A percentile compares a stretch with the other conserved stretches of the same genome.
Conservation (phyloP, 2,797 vertebrate genomes). For the Pseudopleuronectes americanus region DNA sequence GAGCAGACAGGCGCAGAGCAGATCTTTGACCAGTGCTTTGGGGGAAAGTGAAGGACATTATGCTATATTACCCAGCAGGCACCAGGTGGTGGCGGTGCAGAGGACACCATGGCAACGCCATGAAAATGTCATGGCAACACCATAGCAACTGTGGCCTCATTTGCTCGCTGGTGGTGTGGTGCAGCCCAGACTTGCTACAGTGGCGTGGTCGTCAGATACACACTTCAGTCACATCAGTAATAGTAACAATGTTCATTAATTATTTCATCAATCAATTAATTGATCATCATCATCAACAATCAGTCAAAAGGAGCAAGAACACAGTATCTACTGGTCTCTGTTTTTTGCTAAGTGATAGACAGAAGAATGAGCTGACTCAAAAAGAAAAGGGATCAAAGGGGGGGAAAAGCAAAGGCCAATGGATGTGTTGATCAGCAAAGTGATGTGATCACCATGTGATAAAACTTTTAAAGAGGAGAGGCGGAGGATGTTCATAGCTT, state of each 20-base stretch:
- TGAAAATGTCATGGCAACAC: constrained; percentile 79
- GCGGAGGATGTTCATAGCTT: constrained; percentile 40
- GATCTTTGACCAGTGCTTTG: constrained; percentile 70
- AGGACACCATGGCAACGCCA: constrained; percentile 80
- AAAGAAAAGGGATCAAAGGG: constrained; percentile 51
- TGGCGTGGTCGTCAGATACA: constrained; percentile 85
- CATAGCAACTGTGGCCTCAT: constrained; percentile 81
- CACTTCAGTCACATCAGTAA: constrained; percentile 84
- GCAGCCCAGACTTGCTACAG: constrained; percentile 87
- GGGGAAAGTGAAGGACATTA: constrained; percentile 75
- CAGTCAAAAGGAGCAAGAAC: constrained; percentile 89
- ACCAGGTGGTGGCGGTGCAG: constrained; percentile 80
- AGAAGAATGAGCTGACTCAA: constrained; percentile 68
- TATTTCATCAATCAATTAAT: constrained; percentile 82
- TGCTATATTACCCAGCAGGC: constrained; percentile 83
- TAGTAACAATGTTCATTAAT: constrained; percentile 80
- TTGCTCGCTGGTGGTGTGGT: constrained; percentile 82
- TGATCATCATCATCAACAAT: constrained; percentile 86
- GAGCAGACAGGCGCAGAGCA: constrained; percentile 52
- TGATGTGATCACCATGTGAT: constrained; percentile 48
- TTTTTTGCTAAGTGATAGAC: constrained; percentile 90
- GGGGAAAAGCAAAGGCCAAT: constrained; percentile 50
- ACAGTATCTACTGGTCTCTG: constrained; percentile 92
- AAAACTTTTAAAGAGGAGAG: constrained; percentile 38
- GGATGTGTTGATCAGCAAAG: constrained; percentile 50